Percentiles rank a stretch among this genome's conserved stretches.
These are phyloP conservation scores for Mesorhabditis belari DNA, from an alignment of 2,888 invertebrate genomes.

Conservation along the genomic window DNA sequence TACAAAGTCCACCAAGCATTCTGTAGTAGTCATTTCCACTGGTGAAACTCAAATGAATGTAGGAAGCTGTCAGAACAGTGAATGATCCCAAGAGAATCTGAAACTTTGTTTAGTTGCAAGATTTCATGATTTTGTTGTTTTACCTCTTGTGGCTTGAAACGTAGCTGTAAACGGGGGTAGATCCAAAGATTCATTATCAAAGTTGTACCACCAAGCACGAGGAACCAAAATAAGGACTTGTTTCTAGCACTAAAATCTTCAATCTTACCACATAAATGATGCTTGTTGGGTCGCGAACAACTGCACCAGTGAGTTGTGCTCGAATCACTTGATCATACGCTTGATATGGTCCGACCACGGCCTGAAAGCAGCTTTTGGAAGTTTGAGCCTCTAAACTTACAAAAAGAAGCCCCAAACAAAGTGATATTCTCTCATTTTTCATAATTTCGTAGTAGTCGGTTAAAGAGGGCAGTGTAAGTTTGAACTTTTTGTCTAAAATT, in stretches of 20 bases:
- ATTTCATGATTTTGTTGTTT: not conserved
- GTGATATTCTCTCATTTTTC: slow-evolving; percentile 18
- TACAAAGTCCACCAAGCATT: not conserved
- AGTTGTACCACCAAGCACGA: slow-evolving; percentile 35
- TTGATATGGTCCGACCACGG: slow-evolving; percentile 37
- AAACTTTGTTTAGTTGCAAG: not conserved
- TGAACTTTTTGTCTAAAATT: slow-evolving; percentile 2
- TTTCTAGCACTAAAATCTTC: slow-evolving; percentile 1
- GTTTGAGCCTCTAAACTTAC: slow-evolving; percentile 4
- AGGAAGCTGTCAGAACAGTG: slow-evolving; percentile 21
- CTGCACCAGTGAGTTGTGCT: slow-evolving; percentile 25
- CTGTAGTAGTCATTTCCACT: slow-evolving; percentile 9
- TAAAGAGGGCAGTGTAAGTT: slow-evolving; percentile 5
- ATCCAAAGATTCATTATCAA: slow-evolving; percentile 33
- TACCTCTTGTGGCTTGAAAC: slow-evolving; percentile 22
- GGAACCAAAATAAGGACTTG: slow-evolving; percentile 12
- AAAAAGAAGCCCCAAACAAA: slow-evolving; percentile 30
- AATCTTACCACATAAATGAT: slow-evolving; percentile 29
- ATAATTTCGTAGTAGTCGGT: slow-evolving; percentile 22
- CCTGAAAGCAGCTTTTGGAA: slow-evolving; percentile 8
- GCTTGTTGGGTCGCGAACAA: slow-evolving; percentile 32
- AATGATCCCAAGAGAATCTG: slow-evolving; percentile 27
- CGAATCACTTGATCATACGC: slow-evolving; percentile 44
- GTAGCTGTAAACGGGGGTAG: slow-evolving; percentile 31
- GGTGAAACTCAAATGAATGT: slow-evolving; percentile 27